These are phyloP conservation scores for Acanthosepion esculentum DNA, from an alignment of 2,888 invertebrate genomes.

Conservation along the genomic window DNA sequence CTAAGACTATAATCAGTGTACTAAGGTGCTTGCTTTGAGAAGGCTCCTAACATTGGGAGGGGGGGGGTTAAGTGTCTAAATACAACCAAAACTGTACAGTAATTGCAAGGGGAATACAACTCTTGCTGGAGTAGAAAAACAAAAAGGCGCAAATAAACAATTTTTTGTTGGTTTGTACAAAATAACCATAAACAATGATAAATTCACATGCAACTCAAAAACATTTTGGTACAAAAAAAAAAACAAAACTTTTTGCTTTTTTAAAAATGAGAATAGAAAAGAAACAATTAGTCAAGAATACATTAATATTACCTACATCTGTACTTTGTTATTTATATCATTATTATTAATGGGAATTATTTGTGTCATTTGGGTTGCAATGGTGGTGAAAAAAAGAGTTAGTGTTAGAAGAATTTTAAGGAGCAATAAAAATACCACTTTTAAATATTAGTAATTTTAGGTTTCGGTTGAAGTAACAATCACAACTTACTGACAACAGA, in stretches of 20 bases:
- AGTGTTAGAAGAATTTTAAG: neutral
- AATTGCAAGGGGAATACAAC: neutral
- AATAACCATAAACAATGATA: conserved; percentile 7
- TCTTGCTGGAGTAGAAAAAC: neutral
- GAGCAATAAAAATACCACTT: neutral
- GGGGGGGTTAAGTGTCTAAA: neutral
- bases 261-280: neutral
- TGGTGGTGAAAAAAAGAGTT: neutral
- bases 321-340: neutral
- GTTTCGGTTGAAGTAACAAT: neutral
- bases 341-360: neutral
- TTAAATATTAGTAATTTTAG: neutral
- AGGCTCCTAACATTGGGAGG: neutral
- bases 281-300: neutral
- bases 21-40: neutral
- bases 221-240: neutral
- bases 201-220: neutral
- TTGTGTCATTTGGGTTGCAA: neutral
- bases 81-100: neutral
- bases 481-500: neutral
- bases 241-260: neutral
- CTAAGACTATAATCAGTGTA: neutral
- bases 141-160: neutral
- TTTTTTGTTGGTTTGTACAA: neutral
- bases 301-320: neutral